Evolutionary conservation across 2,113 vertebrate species (phyloP), one percentile per base, ranked within the genome.

Genomic region (Petrocephalus microphthalmus): DNA sequence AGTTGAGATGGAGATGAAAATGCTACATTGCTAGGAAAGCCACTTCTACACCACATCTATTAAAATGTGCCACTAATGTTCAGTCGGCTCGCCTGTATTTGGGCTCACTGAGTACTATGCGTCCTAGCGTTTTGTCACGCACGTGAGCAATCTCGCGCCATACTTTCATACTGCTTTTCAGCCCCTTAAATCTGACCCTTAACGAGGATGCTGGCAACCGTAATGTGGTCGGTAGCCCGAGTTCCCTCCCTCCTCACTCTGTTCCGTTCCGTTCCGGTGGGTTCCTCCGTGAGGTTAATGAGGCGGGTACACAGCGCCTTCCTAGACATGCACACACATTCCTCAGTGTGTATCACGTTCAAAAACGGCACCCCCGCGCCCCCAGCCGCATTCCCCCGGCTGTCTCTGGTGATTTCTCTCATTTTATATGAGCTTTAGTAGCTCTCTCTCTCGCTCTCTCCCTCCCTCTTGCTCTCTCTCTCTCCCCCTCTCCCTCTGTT

Each of bases 281-380:
- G 92, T 93, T 92, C 84, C 74, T 91, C 86, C 90, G 93, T 92
- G 94, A 83, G 78, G 78, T 93, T 93, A 91, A 82, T 82, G 20
- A 49, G 19, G 47, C 15, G 13, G 78, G 42, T 49, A 82, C 3
- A 20, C 33, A 82, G 20, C 37, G 37, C 45, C 78, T 47, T 49
- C 37, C 19, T 82, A 82, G 37, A 49, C 7, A 82, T 25, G 60
- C 78, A 82, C 20, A 49, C 42, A 22, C 45, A 20, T n/a, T 20
- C 20, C 33, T 33, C 37, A 19, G 67, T 74, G 67, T 74, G 67
- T 25, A 17, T 74, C 67, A 37, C 4, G 25, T 74, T 74, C 29
- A 74, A 37, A 47, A 22, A 15, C 71, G 3, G 13, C 33, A 15
- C 74, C 45, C 7, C 37, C 7, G 4, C 42, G 5, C 42, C 19